A percentile compares a stretch with the other conserved stretches of the same genome.
Evolutionary conservation across 2,888 invertebrate species (phyloP).

Genomic region (Apamea epomidion): DNA sequence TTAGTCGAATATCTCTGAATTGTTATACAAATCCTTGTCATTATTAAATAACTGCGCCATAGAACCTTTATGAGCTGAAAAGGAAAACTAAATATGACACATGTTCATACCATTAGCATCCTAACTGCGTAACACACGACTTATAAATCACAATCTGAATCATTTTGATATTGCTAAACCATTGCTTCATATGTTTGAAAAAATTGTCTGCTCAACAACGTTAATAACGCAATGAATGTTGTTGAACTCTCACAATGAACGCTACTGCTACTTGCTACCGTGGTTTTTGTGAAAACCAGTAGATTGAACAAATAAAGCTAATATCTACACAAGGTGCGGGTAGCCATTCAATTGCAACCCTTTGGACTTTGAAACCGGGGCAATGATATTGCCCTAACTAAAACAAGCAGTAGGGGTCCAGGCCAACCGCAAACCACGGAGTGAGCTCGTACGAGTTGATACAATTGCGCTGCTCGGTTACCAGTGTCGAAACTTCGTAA

Average conservation of each 20-base stretch:
- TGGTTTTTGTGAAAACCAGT: neutral
- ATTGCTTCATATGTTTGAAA: too few relatives aligned
- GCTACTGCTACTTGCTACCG: neutral
- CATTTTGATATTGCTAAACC: too few relatives aligned
- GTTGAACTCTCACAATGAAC: neutral
- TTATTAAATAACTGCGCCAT: neutral
- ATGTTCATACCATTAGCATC: neutral
- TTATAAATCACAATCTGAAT: too few relatives aligned
- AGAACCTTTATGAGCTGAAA: neutral
- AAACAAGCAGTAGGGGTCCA: slow-evolving; percentile 52
- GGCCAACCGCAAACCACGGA: slow-evolving; percentile 63
- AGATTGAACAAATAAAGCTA: neutral
- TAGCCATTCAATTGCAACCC: neutral
- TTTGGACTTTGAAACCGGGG: neutral
- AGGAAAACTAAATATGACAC: neutral
- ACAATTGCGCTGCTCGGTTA: slow-evolving; percentile 63
- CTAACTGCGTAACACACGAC: too few relatives aligned
- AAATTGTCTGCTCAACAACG: too few relatives aligned
- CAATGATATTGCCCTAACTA: slow-evolving; percentile 32
- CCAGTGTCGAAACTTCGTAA: slow-evolving; percentile 66
- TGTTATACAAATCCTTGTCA: neutral
- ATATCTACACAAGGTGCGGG: neutral
- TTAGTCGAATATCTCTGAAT: neutral
- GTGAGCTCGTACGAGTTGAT: slow-evolving; percentile 65
- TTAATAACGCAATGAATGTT: neutral